Evolutionary conservation across 2,113 vertebrate genomes (phyloP).

Genomic region (Lophius piscatorius): DNA sequence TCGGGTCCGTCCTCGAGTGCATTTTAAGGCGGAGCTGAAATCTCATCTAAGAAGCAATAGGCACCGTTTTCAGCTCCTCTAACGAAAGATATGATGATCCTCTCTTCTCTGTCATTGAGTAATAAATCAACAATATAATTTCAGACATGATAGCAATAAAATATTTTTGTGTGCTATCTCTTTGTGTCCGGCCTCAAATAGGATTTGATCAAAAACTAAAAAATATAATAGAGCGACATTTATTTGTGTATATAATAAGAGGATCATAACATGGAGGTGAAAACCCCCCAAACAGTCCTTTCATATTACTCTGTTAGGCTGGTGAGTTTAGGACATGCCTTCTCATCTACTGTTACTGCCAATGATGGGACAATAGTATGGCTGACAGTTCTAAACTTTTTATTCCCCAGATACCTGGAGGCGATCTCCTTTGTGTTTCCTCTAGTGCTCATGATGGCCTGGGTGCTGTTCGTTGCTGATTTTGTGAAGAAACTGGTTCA

Average conservation of each 20-base stretch:
- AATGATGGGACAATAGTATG: constrained; percentile 40
- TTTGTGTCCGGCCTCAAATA: constrained; percentile 18
- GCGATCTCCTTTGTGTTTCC: constrained; percentile 93
- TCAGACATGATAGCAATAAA: constrained; percentile 46
- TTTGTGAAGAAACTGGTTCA: constrained; percentile 97
- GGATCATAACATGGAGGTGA: constrained; percentile 29
- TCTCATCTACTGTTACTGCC: constrained; percentile 39
- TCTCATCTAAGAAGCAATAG: constrained; percentile 40
- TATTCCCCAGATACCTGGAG: constrained; percentile 88
- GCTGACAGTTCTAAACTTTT: constrained; percentile 47
- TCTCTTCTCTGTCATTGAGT: constrained; percentile 22
- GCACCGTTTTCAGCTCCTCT: constrained; percentile 34
- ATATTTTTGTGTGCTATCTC: constrained; percentile 32
- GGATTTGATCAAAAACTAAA: constrained; percentile 10
- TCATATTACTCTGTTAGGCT: constrained; percentile 31
- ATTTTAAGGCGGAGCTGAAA: constrained; percentile 45
- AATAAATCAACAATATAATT: constrained; percentile 14
- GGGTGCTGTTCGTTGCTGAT: constrained; percentile 93
- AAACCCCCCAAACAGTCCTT: constrained; percentile 6
- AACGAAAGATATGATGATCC: constrained; percentile 44
- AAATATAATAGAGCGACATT: constrained; percentile 16
- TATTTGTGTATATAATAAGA: constrained; percentile 37
- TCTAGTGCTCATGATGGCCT: constrained; percentile 92
- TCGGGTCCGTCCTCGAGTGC: constrained; percentile 23
- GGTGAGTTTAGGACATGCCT: constrained; percentile 26